A percentile compares a stretch with the other conserved stretches of the same genome.
These are phyloP conservation scores for Petrosia ficiformis DNA, from an alignment of 37 sponge, comb jelly and placozoan genomes.

Conservation along the genomic window DNA sequence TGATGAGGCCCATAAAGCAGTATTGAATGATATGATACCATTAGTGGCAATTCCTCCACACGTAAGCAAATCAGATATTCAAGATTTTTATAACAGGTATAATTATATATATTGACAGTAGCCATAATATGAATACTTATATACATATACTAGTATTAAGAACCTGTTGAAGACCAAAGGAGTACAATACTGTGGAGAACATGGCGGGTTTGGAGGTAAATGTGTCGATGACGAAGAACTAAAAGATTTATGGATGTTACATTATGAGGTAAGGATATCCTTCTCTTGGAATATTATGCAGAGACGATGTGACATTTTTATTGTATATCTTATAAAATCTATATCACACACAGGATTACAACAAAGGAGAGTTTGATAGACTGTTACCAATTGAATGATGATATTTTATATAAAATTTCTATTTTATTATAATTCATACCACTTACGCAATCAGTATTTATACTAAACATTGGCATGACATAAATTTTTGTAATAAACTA, in stretches of 20 bases:
- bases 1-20: constrained; percentile 81
- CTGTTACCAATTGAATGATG: too few relatives aligned
- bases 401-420: too few relatives aligned
- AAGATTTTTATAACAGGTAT: constrained; percentile 36
- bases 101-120: background rate
- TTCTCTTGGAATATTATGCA: too few relatives aligned
- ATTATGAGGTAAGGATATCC: constrained; percentile 68
- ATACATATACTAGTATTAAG: too few relatives aligned
- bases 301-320: too few relatives aligned
- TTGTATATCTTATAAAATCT: too few relatives aligned
- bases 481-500: too few relatives aligned
- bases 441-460: too few relatives aligned
- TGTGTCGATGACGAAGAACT: constrained; percentile 44
- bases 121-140: background rate
- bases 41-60: constrained; percentile 30
- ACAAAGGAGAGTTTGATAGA: too few relatives aligned
- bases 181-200: constrained; percentile 9
- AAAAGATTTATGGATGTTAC: constrained; percentile 47
- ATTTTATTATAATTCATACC: too few relatives aligned
- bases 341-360: too few relatives aligned
- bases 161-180: constrained; percentile 12
- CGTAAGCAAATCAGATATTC: background rate
- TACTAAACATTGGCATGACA: too few relatives aligned
- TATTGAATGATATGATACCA: constrained; percentile 78
- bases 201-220: constrained; percentile 54